Base-by-base conservation (phyloP, 1,140 invertebrate genomes). In the Brachionus rotundiformis region DNA sequence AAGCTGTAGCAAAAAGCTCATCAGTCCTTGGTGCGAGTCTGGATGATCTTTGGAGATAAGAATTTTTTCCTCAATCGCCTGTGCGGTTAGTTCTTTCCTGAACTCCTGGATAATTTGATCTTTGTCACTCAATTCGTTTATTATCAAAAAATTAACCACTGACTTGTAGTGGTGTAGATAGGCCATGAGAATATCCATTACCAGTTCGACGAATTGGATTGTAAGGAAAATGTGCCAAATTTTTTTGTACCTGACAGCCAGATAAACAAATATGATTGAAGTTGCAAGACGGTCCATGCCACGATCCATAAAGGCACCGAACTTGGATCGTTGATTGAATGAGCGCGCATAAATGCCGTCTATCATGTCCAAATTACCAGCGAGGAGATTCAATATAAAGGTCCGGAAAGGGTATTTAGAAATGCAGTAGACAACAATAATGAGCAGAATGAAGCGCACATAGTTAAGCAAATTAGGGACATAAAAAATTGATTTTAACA, bases 381-480 rank as follows among this genome's bases (percentile, higher is more conserved):
- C 68, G n/a, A 73, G 13, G 4, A 41, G 13, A 11, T 41, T 44
- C 19, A 73, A 23, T 8, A 73, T 23, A 25, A 73, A 73, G 13
- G 19, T 11, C 10, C 39, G 4, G 25, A 73, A 3, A 27, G 68
- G 68, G 25, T 73, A 11, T 29, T 73, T 73, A 11, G 1, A 3
- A 25, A 73, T 73, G 7, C 7, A 44, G 41, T 25, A 73, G 41
- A 73, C 36, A 13, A 73, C 33, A 23, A 44, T 19, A 16, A 73
- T 13, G 3, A 73, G 19, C 5, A 73, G 25, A 1, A 73, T 47
- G n/a, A 73, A 73, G 0, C 68, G 68, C 0, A 39, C 19, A 10
- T 73, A 73, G 36, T 73, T 73, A 3, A 73, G 41, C n/a, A 73
- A 8, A 73, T 73, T 73, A 3, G 68, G 68, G 19, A 73, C 25